Evolutionary conservation across 2,113 vertebrate species (phyloP).

Genomic region (Cavia porcellus): DNA sequence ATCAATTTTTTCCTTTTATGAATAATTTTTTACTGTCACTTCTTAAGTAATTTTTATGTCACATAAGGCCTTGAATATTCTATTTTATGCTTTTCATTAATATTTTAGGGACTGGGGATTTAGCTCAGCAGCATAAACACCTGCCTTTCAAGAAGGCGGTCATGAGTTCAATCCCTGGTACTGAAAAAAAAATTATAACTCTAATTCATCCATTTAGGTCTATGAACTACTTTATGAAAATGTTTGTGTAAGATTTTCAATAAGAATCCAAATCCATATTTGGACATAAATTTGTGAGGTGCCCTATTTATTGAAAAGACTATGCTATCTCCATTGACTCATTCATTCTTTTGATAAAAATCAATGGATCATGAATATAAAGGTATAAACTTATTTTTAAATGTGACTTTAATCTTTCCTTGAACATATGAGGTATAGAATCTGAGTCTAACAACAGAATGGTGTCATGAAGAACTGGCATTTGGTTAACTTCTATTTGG

Average conservation of each 20-base stretch:
- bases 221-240: not conserved
- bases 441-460: not conserved
- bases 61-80: not conserved
- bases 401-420: not conserved
- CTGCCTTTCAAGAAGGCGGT: too few relatives aligned
- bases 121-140: too few relatives aligned
- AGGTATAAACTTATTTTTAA: not conserved
- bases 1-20: not conserved
- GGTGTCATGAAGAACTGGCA: not conserved
- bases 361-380: not conserved
- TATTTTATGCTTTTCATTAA: not conserved
- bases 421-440: not conserved
- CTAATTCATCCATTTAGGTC: not conserved
- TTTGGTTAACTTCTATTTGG: not conserved
- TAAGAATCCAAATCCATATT: not conserved
- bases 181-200: too few relatives aligned
- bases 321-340: not conserved
- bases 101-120: too few relatives aligned
- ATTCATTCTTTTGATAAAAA: not conserved
- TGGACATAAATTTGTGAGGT: not conserved
- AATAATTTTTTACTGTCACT: not conserved
- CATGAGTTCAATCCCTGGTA: too few relatives aligned
- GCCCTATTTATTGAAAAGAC: not conserved
- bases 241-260: not conserved
- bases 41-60: not conserved